phyloP scores from a whole-genome alignment of 1,140 invertebrate species.

The Bactericera cockerelli region DNA sequence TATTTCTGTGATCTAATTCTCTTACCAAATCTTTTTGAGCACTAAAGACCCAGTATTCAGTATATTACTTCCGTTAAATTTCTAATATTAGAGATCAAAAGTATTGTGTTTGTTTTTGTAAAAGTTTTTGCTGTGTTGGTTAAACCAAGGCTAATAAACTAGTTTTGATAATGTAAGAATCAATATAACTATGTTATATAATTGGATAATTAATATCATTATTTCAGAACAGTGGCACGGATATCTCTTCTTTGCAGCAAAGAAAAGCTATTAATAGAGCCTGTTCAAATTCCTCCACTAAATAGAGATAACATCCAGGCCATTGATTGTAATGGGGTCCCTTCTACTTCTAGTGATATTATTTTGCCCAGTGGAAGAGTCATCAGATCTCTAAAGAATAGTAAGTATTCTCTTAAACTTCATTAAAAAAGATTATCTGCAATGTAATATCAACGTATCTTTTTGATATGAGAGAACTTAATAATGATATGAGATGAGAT shows the following conservation, averaged over 20 bases:
- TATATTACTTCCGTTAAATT: too few species aligned
- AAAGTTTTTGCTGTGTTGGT: too few species aligned
- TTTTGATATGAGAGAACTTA: background rate
- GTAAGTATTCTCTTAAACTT: background rate
- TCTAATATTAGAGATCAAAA: too few species aligned
- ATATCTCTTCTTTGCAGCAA: background rate
- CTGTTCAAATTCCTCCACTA: background rate
- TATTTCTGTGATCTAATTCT: too few species aligned
- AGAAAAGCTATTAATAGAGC: conserved; percentile 1
- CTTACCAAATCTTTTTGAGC: too few species aligned
- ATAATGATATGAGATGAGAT: background rate
- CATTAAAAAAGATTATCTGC: too few species aligned
- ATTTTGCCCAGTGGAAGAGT: background rate
- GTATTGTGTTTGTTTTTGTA: too few species aligned
- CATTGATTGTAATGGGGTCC: background rate
- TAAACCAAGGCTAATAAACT: too few species aligned
- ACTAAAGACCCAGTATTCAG: too few species aligned
- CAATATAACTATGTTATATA: too few species aligned
- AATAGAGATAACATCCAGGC: background rate
- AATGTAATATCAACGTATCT: background rate
- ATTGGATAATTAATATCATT: too few species aligned
- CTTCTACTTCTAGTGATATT: background rate
- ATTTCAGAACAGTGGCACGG: background rate
- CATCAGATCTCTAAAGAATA: background rate
- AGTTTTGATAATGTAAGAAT: too few species aligned